Percentiles rank a stretch among this genome's conserved stretches.
phyloP scores from a whole-genome alignment of 2,888 invertebrate species.

The Aphodius sticticus region DNA sequence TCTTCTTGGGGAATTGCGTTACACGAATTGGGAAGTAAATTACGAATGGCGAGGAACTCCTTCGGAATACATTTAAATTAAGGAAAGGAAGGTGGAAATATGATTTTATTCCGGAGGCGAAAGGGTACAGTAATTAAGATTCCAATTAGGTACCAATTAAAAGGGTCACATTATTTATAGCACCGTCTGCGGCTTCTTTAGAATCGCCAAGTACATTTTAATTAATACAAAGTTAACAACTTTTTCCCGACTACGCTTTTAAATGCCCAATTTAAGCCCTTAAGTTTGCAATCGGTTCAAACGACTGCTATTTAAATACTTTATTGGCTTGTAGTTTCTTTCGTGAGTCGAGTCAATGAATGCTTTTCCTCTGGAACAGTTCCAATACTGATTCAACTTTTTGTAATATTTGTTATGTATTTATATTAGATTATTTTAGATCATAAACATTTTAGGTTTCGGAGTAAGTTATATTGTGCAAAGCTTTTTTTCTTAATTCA shows the following conservation, averaged over 20 bases:
- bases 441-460: too few relatives aligned
- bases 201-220: not conserved
- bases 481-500: too few relatives aligned
- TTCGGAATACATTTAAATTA: not conserved
- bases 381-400: too few relatives aligned
- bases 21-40: not conserved
- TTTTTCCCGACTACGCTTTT: not conserved
- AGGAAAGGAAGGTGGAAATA: not conserved
- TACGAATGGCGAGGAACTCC: not conserved
- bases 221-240: too few relatives aligned
- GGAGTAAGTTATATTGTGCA: too few relatives aligned
- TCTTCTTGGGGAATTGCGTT: not conserved
- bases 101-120: conserved; percentile 4
- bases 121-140: not conserved
- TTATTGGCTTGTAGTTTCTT: too few relatives aligned
- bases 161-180: not conserved
- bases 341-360: too few relatives aligned
- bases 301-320: too few relatives aligned
- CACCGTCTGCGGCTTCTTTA: not conserved
- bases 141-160: not conserved
- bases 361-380: too few relatives aligned
- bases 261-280: not conserved
- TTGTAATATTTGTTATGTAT: too few relatives aligned
- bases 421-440: too few relatives aligned
- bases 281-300: not conserved